Base-by-base conservation (phyloP, 1,140 invertebrate genomes). In the Caerostris extrusa region DNA sequence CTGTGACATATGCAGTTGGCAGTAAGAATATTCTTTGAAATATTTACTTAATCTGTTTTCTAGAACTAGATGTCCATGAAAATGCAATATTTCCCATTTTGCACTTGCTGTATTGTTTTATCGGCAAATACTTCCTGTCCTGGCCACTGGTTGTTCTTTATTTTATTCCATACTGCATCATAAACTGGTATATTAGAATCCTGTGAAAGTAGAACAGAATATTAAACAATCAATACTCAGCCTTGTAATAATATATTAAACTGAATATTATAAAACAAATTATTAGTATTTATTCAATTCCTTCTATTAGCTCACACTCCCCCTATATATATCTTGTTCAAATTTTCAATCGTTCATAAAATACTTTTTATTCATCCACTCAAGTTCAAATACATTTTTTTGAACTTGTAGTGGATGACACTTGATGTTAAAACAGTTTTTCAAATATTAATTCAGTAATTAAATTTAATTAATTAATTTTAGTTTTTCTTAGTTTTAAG, bases 11-110 rank as follows among this genome's bases (percentile, higher is more conserved):
- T 90, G 71, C 14, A 90, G 4, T 3, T 81, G 55, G 34, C 89
- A 90, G 5, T 55, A 19, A 5, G 53, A n/a, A 6, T 34, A 34
- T 55, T 77, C 58, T 81, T 81, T 81, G 57, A 58, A 90, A 56
- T 50, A 90, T 14, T 58, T 17, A 6, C 19, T 81, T 0, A 81
- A 3, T 17, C 8, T 67, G 14, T 50, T 61, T 60, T 81, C 60
- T 2, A 90, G 10, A n/a, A 90, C 81, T 3, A 90, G 67, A 2
- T 90, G 69, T n/a, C 89, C 89, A 8, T 90, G 89, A 5, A 90
- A 8, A 81, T 19, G 7, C 89, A 90, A 14, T 60, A 81, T 60
- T 90, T 81, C 8, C 69, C 69, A 5, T 60, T 81, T 60, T 90
- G 10, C 1, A 90, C 56, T 17, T 58, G 7, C 14, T 8, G 5